These are phyloP conservation scores for Seriola aureovittata DNA, from an alignment of 2,113 vertebrate genomes.

Conservation along the genomic window DNA sequence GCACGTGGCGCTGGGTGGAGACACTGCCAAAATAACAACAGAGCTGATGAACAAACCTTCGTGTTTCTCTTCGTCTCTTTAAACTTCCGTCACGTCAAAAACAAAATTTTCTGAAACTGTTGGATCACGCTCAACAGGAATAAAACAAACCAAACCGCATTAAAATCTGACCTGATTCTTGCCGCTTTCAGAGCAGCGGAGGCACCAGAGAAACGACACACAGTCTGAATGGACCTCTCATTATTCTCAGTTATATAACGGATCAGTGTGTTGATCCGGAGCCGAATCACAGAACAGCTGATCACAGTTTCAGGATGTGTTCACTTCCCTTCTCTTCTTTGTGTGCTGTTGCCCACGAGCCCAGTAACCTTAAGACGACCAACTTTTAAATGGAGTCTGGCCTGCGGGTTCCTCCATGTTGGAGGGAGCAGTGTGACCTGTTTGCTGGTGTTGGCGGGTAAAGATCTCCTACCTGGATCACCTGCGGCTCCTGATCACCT, in stretches of 20 bases:
- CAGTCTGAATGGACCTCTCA: too few species aligned
- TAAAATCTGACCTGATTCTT: background rate
- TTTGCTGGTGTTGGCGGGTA: background rate
- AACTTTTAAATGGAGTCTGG: constrained; percentile 4
- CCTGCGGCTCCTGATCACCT: background rate
- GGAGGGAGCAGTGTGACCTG: background rate
- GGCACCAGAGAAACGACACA: background rate
- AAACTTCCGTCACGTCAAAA: too few species aligned
- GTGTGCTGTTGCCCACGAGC: fast-evolving
- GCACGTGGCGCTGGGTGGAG: constrained; percentile 28
- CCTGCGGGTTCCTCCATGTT: background rate
- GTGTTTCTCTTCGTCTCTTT: background rate
- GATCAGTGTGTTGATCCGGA: background rate
- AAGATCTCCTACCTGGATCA: background rate
- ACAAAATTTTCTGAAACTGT: background rate
- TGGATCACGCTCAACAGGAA: background rate
- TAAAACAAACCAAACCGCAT: background rate
- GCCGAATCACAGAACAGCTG: background rate
- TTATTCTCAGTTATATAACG: background rate
- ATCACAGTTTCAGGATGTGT: too few species aligned
- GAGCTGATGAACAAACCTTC: background rate
- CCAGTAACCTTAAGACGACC: background rate
- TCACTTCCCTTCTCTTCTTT: background rate
- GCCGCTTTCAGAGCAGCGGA: background rate
- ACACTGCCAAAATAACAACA: constrained; percentile 3